Conservation (phyloP, 2,888 invertebrate species). For the Octonoba sinensis region DNA sequence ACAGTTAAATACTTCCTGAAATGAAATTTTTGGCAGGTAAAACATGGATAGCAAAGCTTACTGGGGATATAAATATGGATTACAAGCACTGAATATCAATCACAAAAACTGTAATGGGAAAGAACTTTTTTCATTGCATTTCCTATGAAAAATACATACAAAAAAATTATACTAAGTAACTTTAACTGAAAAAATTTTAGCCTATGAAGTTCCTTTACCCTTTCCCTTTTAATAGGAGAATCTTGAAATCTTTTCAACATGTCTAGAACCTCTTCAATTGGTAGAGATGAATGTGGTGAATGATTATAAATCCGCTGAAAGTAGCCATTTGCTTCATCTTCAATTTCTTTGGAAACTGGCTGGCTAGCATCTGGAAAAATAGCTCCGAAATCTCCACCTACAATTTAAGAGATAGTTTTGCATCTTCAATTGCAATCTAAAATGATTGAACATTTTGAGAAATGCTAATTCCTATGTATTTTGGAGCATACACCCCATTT, state of each 20-base stretch:
- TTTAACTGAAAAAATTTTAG: too few species aligned
- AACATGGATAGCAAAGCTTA: too few species aligned
- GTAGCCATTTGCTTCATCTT: slow-evolving; percentile 98
- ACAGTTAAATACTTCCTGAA: slow-evolving; percentile 85
- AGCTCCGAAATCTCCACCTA: slow-evolving; percentile 73
- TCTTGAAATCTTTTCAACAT: slow-evolving; percentile 96
- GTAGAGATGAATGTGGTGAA: slow-evolving; percentile 80
- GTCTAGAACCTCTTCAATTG: slow-evolving; percentile 93
- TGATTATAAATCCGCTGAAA: slow-evolving; percentile 97
- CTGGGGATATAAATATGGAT: too few species aligned
- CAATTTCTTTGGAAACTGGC: slow-evolving; percentile 90
- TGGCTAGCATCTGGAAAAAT: slow-evolving; percentile 84
- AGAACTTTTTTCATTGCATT: too few species aligned
- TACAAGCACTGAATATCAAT: too few species aligned
- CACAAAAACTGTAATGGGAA: too few species aligned
- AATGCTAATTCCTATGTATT: too few species aligned
- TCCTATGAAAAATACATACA: background rate
- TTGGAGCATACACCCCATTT: too few species aligned
- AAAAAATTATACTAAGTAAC: background rate
- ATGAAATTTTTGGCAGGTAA: background rate
- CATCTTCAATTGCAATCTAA: too few species aligned
- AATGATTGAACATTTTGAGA: too few species aligned
- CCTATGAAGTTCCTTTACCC: slow-evolving; percentile 71
- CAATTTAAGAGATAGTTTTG: background rate
- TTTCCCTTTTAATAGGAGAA: slow-evolving; percentile 87